Evolutionary conservation across 2,113 vertebrate species (phyloP).

Genomic region (Rallus limicola): DNA sequence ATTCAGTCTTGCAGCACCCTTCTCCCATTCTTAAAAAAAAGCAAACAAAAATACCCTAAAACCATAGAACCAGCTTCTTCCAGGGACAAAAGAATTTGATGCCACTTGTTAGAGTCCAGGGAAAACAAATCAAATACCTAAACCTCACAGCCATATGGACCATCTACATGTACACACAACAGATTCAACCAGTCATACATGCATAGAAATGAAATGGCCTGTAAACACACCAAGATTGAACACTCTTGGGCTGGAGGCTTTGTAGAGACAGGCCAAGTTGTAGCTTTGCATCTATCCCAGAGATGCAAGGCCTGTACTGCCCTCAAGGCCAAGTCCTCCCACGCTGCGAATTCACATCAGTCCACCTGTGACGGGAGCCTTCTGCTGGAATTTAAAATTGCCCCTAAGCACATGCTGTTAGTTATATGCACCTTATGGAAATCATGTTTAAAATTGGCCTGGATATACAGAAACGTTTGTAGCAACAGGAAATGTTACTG

Average conservation of each 20-base stretch:
- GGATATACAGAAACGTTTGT: constrained; percentile 4
- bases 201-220: background rate
- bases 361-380: background rate
- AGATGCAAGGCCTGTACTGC: background rate
- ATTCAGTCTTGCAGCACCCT: background rate
- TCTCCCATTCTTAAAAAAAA: background rate
- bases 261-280: background rate
- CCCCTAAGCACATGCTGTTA: background rate
- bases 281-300: background rate
- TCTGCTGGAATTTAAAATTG: background rate
- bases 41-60: background rate
- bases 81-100: background rate
- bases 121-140: background rate
- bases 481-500: constrained; percentile 46
- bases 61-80: background rate
- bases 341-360: background rate
- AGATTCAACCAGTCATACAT: background rate
- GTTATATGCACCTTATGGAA: constrained; percentile 7
- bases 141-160: background rate
- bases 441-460: constrained; percentile 35
- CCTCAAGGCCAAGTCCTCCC: background rate
- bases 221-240: background rate
- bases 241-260: background rate
- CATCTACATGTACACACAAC: background rate
- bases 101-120: background rate